Conservation (phyloP, 2,797 vertebrate genomes). For the Propithecus deckenii region DNA sequence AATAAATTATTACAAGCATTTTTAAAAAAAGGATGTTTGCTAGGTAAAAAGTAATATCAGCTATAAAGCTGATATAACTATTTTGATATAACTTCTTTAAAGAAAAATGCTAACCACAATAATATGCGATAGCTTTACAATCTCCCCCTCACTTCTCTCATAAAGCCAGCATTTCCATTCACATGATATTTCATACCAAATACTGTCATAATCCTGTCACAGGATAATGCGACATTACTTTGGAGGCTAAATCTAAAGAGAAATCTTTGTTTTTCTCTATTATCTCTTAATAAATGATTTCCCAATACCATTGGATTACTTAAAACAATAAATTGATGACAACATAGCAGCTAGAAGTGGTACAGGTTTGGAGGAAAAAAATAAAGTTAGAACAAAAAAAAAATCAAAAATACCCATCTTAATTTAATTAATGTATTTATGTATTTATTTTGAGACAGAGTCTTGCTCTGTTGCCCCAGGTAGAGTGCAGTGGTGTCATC, state of each 20-base stretch:
- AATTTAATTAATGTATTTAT: not conserved
- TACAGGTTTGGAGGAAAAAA: not conserved
- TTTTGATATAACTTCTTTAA: not conserved
- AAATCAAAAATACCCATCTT: not conserved
- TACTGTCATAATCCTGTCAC: not conserved
- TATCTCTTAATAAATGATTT: slow-evolving; percentile 31
- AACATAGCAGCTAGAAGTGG: not conserved
- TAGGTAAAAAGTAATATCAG: not conserved
- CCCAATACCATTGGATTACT: not conserved
- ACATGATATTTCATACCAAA: not conserved
- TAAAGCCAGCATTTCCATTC: not conserved
- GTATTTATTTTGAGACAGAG: not conserved
- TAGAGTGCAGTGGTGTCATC: not conserved
- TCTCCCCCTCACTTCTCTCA: not conserved
- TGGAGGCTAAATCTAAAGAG: not conserved
- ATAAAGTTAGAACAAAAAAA: not conserved
- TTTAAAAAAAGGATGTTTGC: not conserved
- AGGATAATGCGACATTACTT: not conserved
- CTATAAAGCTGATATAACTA: not conserved
- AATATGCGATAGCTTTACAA: not conserved
- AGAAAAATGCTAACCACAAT: not conserved
- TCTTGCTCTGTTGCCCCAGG: not conserved
- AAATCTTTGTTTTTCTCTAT: slow-evolving; percentile 21
- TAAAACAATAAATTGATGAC: not conserved
- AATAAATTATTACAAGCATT: not conserved